A percentile compares a stretch with the other conserved stretches of the same genome.
phyloP scores from a whole-genome alignment of 2,888 invertebrate genomes.

The Cephus nigrinus region DNA sequence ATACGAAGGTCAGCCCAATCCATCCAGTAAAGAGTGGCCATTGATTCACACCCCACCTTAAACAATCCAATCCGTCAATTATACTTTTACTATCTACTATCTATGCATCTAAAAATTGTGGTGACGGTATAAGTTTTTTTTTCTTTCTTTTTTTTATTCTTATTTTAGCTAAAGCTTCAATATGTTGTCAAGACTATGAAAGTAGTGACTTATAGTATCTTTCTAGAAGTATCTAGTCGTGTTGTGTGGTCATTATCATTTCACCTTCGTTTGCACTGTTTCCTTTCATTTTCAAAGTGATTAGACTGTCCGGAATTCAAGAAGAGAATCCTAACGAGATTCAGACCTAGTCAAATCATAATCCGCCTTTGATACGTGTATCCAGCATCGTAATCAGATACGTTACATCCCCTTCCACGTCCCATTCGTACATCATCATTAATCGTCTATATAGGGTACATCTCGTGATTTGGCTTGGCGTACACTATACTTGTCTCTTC shows the following conservation, averaged over 20 bases:
- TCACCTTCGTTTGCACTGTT: background rate
- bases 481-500: conserved; percentile 35
- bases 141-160: conserved; percentile 11
- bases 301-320: background rate
- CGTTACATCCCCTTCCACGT: background rate
- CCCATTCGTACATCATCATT: conserved; percentile 7
- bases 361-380: background rate
- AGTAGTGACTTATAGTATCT: conserved; percentile 31
- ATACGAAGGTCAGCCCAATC: conserved; percentile 20
- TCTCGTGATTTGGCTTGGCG: background rate
- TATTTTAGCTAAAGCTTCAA: conserved; percentile 38
- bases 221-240: conserved; percentile 36
- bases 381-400: background rate
- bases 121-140: conserved; percentile 45
- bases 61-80: conserved; percentile 24
- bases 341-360: background rate
- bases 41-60: conserved; percentile 12
- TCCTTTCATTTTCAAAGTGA: background rate
- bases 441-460: background rate
- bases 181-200: conserved; percentile 33
- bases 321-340: background rate
- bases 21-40: conserved; percentile 14
- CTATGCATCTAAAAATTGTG: conserved; percentile 48
- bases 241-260: background rate
- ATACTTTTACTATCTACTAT: conserved; percentile 26